phyloP scores from a whole-genome alignment of 2,888 invertebrate species.

The Plusia festucae region DNA sequence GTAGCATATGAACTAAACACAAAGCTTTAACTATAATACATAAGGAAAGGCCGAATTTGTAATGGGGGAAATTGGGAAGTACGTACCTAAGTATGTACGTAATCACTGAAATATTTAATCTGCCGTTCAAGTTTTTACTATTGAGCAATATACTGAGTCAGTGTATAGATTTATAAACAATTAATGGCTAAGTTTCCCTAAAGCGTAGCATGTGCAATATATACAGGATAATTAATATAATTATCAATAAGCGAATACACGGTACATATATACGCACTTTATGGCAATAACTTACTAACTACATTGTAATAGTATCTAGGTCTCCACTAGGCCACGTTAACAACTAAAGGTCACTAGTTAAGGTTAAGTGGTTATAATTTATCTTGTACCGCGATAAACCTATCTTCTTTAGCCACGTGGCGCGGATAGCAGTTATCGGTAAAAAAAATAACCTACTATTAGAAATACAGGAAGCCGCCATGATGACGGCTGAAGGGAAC shows the following conservation, averaged over 20 bases:
- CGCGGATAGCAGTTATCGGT: neutral
- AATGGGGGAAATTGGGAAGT: no score
- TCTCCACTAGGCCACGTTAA: neutral
- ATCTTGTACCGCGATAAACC: neutral
- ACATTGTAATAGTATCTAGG: neutral
- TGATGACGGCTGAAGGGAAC: neutral
- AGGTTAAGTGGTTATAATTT: neutral
- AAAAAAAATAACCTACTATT: neutral
- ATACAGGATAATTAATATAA: neutral
- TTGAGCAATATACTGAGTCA: no score
- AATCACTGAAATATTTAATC: no score
- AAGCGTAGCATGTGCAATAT: no score
- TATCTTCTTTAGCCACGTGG: neutral
- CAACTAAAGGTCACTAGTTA: neutral
- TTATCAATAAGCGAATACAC: neutral
- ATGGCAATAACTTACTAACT: neutral
- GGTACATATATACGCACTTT: no score
- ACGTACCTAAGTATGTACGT: no score
- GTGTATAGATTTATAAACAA: no score
- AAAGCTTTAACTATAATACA: no score
- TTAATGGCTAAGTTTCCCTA: no score
- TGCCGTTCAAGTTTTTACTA: no score
- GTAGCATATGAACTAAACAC: no score
- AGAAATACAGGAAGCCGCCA: neutral
- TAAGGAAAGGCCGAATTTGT: no score